These are phyloP conservation scores for Adelges cooleyi DNA, from an alignment of 1,140 invertebrate genomes.

Conservation along the genomic window DNA sequence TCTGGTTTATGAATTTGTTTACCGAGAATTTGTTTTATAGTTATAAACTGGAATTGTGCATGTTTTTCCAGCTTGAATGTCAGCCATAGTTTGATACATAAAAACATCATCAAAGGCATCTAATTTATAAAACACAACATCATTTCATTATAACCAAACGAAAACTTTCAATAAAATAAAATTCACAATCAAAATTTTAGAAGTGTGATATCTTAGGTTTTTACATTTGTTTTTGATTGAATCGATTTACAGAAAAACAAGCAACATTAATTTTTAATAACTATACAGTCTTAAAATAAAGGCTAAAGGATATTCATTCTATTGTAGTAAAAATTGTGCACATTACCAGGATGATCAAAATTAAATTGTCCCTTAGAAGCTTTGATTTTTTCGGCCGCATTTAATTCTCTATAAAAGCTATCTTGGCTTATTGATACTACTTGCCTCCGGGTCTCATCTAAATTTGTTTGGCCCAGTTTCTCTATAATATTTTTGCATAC, in stretches of 20 bases:
- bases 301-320: not conserved
- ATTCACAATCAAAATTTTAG: too few species aligned
- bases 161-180: too few species aligned
- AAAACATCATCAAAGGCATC: conserved; percentile 82
- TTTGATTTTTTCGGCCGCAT: conserved; percentile 61
- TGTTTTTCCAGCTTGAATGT: conserved; percentile 69
- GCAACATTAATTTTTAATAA: not conserved
- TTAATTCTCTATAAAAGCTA: conserved; percentile 85
- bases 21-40: conserved; percentile 75
- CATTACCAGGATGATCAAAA: conserved; percentile 85
- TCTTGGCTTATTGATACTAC: conserved; percentile 93
- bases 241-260: not conserved
- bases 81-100: conserved; percentile 63
- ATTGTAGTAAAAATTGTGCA: too few species aligned
- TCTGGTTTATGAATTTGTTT: conserved; percentile 35
- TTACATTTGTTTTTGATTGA: not conserved
- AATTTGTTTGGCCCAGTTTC: conserved; percentile 77
- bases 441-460: conserved; percentile 75
- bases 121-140: too few species aligned
- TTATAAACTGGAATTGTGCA: conserved; percentile 85
- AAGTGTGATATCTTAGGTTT: not conserved
- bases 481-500: conserved; percentile 94
- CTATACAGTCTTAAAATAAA: not conserved
- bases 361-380: conserved; percentile 89
- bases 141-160: too few species aligned